phyloP scores from a whole-genome alignment of 1,140 invertebrate genomes.

The Diorhabda carinulata region DNA sequence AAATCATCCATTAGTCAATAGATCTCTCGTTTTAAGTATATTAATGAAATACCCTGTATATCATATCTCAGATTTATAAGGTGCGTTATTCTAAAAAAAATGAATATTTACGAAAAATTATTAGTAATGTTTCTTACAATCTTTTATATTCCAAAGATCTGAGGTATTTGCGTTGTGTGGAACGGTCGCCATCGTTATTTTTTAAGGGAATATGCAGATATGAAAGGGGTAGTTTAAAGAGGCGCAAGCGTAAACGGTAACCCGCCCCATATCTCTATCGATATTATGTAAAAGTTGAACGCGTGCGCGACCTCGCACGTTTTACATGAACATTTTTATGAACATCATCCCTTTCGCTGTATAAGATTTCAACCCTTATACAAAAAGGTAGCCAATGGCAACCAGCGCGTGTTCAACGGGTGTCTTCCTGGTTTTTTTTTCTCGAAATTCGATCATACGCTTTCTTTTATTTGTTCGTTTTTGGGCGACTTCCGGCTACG shows the following conservation, averaged over 20 bases:
- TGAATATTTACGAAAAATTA: no score
- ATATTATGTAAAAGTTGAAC: constrained; percentile 45
- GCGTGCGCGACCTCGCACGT: constrained; percentile 41
- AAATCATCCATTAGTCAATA: no score
- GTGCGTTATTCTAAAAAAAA: no score
- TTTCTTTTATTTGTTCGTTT: constrained; percentile 31
- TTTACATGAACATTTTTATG: constrained; percentile 46
- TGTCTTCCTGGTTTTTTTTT: constrained; percentile 29
- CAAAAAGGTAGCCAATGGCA: constrained; percentile 32
- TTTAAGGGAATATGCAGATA: constrained; percentile 40
- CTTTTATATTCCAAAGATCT: no score
- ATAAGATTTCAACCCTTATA: constrained; percentile 35
- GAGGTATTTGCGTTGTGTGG: no score
- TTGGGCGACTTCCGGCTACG: constrained; percentile 25
- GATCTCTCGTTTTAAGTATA: no score
- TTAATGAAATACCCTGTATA: no score
- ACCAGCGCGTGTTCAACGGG: constrained; percentile 24
- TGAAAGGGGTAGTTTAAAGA: constrained; percentile 42
- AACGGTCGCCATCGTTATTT: constrained; percentile 13
- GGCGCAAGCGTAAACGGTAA: constrained; percentile 37
- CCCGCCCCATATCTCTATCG: constrained; percentile 45
- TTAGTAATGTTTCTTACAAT: no score
- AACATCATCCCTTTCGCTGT: constrained; percentile 33
- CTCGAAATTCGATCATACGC: constrained; percentile 29
- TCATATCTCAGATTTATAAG: no score